Evolutionary conservation across 2,888 invertebrate genomes (phyloP).

Genomic region (Chalcosyrphus nemorum): DNA sequence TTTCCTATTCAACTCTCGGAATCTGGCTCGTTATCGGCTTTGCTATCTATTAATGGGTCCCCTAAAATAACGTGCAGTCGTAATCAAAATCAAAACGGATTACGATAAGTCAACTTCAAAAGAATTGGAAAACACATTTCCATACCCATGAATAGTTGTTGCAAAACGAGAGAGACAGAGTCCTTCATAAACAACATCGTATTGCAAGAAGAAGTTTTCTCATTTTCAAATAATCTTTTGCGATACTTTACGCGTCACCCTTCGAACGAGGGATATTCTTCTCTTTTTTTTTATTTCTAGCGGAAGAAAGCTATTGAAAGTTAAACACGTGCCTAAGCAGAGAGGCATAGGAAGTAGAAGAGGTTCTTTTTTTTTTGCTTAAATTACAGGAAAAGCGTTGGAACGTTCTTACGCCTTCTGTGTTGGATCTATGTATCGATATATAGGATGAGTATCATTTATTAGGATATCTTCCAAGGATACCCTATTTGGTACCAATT

Average conservation of each 20-base stretch:
- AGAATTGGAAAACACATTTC: constrained; percentile 20
- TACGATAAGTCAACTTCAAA: constrained; percentile 51
- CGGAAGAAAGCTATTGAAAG: constrained; percentile 21
- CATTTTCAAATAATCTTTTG: constrained; percentile 35
- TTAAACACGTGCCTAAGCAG: constrained; percentile 19
- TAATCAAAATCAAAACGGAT: constrained; percentile 48
- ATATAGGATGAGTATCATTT: background rate
- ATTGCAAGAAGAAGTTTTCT: constrained; percentile 48
- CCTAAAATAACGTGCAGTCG: constrained; percentile 17
- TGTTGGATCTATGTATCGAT: background rate
- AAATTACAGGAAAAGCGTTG: constrained; percentile 20
- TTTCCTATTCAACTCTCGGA: constrained; percentile 11
- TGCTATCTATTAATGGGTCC: constrained; percentile 23
- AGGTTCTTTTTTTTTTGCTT: background rate
- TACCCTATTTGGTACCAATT: too few species aligned
- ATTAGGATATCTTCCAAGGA: background rate
- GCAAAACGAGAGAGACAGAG: background rate
- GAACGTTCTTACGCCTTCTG: constrained; percentile 50
- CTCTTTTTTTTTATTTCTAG: constrained; percentile 1
- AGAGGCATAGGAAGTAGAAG: background rate
- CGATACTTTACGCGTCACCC: constrained; percentile 2
- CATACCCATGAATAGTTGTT: background rate
- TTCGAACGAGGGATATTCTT: background rate
- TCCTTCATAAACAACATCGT: constrained; percentile 19
- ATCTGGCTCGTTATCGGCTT: constrained; percentile 28